Base-by-base conservation (phyloP, 1,140 invertebrate genomes). In the Nylanderia fulva region DNA sequence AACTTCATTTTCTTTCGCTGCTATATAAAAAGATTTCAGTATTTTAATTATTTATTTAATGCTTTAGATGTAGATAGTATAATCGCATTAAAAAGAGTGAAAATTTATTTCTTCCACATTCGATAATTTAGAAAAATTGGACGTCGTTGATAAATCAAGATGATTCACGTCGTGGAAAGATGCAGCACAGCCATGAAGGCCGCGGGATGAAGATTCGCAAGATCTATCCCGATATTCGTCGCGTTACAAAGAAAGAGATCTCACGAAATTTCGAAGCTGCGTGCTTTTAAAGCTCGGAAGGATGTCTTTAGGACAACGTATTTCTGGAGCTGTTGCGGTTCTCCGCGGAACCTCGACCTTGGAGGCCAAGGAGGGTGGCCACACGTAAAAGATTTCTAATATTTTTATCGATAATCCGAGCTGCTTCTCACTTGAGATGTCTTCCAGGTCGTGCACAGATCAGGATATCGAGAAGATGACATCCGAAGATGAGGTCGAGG, bases 401-500 rank as follows among this genome's bases (percentile, higher is more conserved):
- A n/a, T n/a, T 42, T 88, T 58, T 71, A 87, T n/a, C 18, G 27
- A 29, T 84, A 90, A 42, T 27, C 27, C 56, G 79, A 84, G 72
- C 71, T 60, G 7, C 48, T 21, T 69, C 29, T 79, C 58, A 91
- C 36, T 42, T 58, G 54, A 80, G 86, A 58, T 76, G 11, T 82
- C 83, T 91, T 92, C 71, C 72, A 93, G 93, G 54, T 91, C 87
- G 18, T 66, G 69, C 13, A 74, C 91, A 24, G 91, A 93, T 24
- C 91, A 93, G 45, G 45, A 48, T 48, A 92, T 92, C 64, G 93
- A 93, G 72, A 93, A 93, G 74, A 93, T 93, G 88, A 79, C 91
- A 42, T 88, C 92, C n/a, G 93, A 93, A 60, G 89, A 93, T 60
- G 91, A 90, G 71, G 84, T 83, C 42, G 75, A 91, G 29, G 88